Percentiles rank a stretch among this genome's conserved stretches.
These are phyloP conservation scores for Pollenia labialis DNA, from an alignment of 2,888 invertebrate genomes.

Conservation along the genomic window DNA sequence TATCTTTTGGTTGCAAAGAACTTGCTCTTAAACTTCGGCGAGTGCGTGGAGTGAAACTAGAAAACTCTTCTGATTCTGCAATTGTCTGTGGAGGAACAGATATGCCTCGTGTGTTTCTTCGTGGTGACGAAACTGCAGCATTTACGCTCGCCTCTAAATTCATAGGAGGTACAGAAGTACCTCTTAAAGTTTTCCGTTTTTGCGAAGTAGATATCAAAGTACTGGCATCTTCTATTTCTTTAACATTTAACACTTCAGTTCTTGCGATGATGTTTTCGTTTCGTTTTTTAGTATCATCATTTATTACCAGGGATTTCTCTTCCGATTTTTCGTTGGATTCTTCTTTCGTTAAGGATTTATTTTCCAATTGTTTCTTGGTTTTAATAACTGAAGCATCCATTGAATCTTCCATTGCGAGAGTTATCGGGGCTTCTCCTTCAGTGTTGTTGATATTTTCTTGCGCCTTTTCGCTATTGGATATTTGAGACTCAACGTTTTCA, in stretches of 20 bases:
- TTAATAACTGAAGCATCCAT: slow-evolving; percentile 8
- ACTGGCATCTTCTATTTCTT: slow-evolving; percentile 15
- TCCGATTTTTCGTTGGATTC: not conserved
- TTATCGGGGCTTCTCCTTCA: slow-evolving; percentile 33
- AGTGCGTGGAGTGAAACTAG: slow-evolving; percentile 49
- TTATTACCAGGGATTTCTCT: not conserved
- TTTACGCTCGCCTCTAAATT: not conserved
- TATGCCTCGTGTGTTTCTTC: slow-evolving; percentile 72
- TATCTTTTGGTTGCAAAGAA: slow-evolving; percentile 58
- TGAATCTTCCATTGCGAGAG: slow-evolving; percentile 21
- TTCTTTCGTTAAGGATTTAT: not conserved
- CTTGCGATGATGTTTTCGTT: not conserved
- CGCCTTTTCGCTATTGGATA: not conserved
- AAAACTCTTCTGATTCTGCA: slow-evolving; percentile 39
- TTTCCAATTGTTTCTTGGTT: not conserved
- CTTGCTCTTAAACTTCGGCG: slow-evolving; percentile 54
- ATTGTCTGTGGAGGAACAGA: slow-evolving; percentile 74
- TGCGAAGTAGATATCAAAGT: slow-evolving; percentile 1
- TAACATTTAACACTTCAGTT: not conserved
- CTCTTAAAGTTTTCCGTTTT: slow-evolving; percentile 29
- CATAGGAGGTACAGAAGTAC: slow-evolving; percentile 51
- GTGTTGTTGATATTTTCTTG: not conserved
- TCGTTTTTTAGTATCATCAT: not conserved
- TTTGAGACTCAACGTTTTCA: not conserved
- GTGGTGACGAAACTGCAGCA: slow-evolving; percentile 59